Evolutionary conservation across 2,797 vertebrate species (phyloP).

Genomic region (Aratinga solstitialis): DNA sequence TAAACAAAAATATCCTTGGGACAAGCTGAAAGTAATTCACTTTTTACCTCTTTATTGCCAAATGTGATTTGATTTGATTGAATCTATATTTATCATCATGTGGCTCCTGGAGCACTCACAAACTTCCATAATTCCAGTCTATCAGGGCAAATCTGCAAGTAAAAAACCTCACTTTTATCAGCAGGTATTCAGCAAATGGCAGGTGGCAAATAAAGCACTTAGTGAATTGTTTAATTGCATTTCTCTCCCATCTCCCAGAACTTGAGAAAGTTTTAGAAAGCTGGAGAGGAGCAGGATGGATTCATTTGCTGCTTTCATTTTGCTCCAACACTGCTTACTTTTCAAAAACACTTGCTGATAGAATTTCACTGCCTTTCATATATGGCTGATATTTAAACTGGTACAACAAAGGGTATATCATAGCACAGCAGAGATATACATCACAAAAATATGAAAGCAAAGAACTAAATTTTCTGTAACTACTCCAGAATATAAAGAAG

Average conservation of each 20-base stretch:
- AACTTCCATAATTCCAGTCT: slow-evolving; percentile 74
- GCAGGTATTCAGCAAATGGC: slow-evolving; percentile 74
- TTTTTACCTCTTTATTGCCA: slow-evolving; percentile 67
- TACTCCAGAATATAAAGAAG: background rate
- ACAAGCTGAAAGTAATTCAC: slow-evolving; percentile 43
- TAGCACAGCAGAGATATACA: background rate
- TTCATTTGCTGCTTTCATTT: slow-evolving; percentile 31
- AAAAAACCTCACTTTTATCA: slow-evolving; percentile 76
- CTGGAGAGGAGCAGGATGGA: background rate
- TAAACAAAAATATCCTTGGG: slow-evolving; percentile 54
- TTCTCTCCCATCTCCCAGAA: slow-evolving; percentile 61
- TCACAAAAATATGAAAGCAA: background rate
- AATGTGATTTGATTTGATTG: slow-evolving; percentile 76
- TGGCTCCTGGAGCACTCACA: slow-evolving; percentile 61
- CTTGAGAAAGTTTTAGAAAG: slow-evolving; percentile 63
- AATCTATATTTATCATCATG: slow-evolving; percentile 75
- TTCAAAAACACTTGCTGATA: background rate
- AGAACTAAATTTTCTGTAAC: background rate
- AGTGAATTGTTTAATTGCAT: slow-evolving; percentile 75
- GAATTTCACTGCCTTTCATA: background rate
- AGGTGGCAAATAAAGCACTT: slow-evolving; percentile 78
- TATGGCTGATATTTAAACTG: background rate
- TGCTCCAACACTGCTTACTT: background rate
- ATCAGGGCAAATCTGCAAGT: slow-evolving; percentile 80
- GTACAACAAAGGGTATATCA: background rate